phyloP scores from a whole-genome alignment of 2,797 vertebrate genomes.

The Cossypha caffra region DNA sequence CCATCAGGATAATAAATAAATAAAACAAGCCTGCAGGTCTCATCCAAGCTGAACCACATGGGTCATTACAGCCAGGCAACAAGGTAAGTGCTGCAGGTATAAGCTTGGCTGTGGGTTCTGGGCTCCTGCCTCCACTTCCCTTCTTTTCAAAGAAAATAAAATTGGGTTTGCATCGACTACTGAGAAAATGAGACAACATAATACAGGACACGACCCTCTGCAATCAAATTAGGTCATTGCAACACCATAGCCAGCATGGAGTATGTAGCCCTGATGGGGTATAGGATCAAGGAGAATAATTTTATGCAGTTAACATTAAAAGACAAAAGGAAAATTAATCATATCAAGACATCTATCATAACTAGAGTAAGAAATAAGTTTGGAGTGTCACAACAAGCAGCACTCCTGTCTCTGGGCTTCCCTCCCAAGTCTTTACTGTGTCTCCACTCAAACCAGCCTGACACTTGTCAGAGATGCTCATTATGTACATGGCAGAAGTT shows the following conservation, averaged over 20 bases:
- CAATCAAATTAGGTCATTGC: conserved; percentile 61
- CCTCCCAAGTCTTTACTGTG: not conserved
- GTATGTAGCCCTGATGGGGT: not conserved
- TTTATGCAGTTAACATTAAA: conserved; percentile 13
- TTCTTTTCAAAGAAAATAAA: conserved; percentile 47
- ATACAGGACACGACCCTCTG: conserved; percentile 48
- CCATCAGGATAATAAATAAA: not conserved
- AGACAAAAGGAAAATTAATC: not conserved
- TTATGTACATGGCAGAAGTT: not conserved
- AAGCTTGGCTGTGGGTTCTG: not conserved
- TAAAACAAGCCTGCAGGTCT: not conserved
- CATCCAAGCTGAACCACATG: not conserved
- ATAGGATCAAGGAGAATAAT: not conserved
- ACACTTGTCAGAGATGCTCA: not conserved
- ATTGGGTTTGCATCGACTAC: conserved; percentile 58
- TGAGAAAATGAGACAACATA: conserved; percentile 51
- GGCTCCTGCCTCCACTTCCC: not conserved
- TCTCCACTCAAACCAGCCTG: not conserved
- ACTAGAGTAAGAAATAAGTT: not conserved
- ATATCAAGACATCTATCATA: not conserved
- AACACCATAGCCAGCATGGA: not conserved
- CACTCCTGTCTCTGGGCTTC: not conserved
- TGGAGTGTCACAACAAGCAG: not conserved
- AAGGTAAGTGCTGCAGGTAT: not conserved
- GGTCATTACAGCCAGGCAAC: not conserved